These are phyloP conservation scores for Rhinichthys osculus DNA, from an alignment of 2,797 vertebrate genomes.

Conservation along the genomic window DNA sequence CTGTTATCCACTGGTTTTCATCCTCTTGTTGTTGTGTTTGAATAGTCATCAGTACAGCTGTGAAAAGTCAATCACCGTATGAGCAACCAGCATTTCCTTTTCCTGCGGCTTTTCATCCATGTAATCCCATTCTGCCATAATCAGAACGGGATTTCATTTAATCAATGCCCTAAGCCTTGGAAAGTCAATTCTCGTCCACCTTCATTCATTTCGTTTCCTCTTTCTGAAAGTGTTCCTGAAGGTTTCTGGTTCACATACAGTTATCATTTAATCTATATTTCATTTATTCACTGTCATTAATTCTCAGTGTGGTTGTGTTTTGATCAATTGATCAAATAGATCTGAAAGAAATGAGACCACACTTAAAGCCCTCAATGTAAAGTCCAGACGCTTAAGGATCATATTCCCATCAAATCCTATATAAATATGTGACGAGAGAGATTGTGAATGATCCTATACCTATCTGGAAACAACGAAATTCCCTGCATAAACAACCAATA, in stretches of 20 bases:
- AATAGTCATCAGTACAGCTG: constrained; percentile 38
- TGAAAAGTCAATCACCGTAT: not conserved
- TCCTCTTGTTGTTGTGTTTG: constrained; percentile 12
- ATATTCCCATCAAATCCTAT: not conserved
- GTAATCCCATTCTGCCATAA: constrained; percentile 75
- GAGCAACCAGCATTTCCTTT: constrained; percentile 18
- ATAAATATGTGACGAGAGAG: constrained; percentile 4
- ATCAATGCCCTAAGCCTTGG: constrained; percentile 74
- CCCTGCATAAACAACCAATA: not conserved
- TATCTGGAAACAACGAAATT: constrained; percentile 1
- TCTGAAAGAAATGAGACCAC: constrained; percentile 1
- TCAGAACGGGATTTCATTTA: constrained; percentile 77
- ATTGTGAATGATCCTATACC: not conserved
- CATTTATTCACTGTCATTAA: not conserved
- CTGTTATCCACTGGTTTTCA: not conserved
- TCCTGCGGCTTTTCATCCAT: constrained; percentile 71
- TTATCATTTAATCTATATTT: constrained; percentile 32
- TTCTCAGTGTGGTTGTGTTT: not conserved
- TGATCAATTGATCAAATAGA: constrained; percentile 1
- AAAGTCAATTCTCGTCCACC: constrained; percentile 63
- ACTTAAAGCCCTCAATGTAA: not conserved
- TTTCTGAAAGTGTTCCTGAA: not conserved
- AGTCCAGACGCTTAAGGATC: constrained; percentile 61
- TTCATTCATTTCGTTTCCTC: constrained; percentile 64
- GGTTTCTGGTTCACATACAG: not conserved